Conservation (phyloP, 2,888 invertebrate genomes). For the Allygus modestus region DNA sequence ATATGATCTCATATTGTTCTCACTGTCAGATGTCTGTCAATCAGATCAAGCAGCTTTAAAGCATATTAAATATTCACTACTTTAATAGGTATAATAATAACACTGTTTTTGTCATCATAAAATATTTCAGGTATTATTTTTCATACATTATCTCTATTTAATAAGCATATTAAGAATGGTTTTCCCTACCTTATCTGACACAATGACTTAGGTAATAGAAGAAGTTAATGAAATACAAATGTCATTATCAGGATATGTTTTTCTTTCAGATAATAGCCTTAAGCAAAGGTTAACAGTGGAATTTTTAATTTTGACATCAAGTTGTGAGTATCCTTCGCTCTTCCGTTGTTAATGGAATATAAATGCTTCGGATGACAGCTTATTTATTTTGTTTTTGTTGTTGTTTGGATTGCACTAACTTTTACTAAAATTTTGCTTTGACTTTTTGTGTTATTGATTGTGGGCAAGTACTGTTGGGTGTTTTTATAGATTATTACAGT, state of each 20-base stretch:
- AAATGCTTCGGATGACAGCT: conserved; percentile 1
- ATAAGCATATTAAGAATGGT: too few relatives aligned
- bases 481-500: not conserved
- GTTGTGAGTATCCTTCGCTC: conserved; percentile 24
- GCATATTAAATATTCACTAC: too few relatives aligned
- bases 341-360: not conserved
- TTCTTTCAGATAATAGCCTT: conserved; percentile 25
- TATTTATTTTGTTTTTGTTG: not conserved
- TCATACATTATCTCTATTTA: too few relatives aligned
- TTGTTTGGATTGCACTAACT: conserved; percentile 30
- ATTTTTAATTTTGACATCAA: conserved; percentile 11
- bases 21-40: too few relatives aligned
- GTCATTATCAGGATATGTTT: not conserved
- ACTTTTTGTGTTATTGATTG: not conserved
- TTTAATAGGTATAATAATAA: too few relatives aligned
- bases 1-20: too few relatives aligned
- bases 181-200: too few relatives aligned
- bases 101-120: too few relatives aligned
- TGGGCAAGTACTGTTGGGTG: not conserved
- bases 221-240: not conserved
- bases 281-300: conserved; percentile 41
- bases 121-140: too few relatives aligned
- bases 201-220: too few relatives aligned
- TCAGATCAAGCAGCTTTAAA: too few relatives aligned
- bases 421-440: not conserved